A percentile compares a stretch with the other conserved stretches of the same genome.
These are phyloP conservation scores for Psilopogon haemacephalus DNA, from an alignment of 2,113 vertebrate species.

Conservation along the genomic window DNA sequence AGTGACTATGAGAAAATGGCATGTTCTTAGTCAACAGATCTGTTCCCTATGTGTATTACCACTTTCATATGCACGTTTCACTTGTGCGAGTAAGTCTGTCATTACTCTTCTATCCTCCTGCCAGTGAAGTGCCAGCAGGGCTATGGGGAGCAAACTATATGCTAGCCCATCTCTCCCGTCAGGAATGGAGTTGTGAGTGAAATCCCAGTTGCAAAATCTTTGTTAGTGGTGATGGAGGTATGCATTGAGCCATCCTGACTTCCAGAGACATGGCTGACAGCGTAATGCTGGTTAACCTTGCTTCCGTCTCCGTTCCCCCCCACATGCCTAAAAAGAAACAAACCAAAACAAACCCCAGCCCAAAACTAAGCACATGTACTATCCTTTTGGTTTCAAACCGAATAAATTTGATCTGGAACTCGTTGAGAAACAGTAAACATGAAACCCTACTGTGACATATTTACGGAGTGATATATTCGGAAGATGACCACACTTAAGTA, in stretches of 20 bases:
- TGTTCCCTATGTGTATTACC: neutral
- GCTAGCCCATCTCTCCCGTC: neutral
- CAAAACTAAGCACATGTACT: neutral
- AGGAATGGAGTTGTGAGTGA: neutral
- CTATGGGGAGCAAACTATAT: neutral
- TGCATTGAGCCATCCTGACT: neutral
- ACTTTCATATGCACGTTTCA: neutral
- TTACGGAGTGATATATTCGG: constrained; percentile 45
- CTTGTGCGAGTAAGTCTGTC: neutral
- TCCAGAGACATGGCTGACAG: neutral
- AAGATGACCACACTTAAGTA: constrained; percentile 47
- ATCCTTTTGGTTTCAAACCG: constrained; percentile 29
- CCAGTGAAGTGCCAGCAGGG: neutral
- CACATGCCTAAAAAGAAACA: neutral
- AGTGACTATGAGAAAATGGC: constrained; percentile 37
- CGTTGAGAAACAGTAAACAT: constrained; percentile 61
- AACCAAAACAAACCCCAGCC: constrained; percentile 41
- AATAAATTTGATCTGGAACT: constrained; percentile 62
- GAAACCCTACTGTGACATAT: constrained; percentile 54
- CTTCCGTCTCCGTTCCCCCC: neutral
- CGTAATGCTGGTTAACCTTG: constrained; percentile 18
- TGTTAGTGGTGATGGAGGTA: neutral
- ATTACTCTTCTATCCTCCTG: neutral
- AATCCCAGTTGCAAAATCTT: neutral
- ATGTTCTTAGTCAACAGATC: constrained; percentile 52